Base-by-base conservation (phyloP, 2,888 invertebrate genomes). In the Tetropium fuscum region DNA sequence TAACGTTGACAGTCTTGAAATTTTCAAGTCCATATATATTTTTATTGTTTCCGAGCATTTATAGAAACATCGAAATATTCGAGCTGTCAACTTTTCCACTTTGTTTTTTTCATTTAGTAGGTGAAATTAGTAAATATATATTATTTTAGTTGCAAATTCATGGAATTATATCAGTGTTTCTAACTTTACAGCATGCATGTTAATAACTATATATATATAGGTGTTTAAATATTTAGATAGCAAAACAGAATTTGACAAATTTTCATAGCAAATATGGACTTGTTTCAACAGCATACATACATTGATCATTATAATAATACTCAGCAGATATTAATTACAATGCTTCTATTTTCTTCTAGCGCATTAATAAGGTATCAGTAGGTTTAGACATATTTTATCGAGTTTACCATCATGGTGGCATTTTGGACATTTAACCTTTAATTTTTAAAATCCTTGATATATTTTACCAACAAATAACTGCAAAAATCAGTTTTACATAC, bases 381-480 rank as follows among this genome's bases (percentile, higher is more conserved):
- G 76, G 41, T 61, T 63, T 76, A 77, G 75, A 60, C 70, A 72
- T 76, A 71, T 68, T 70, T 70, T 66, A 69, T 63, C 58, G 63
- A 65, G 64, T 63, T 70, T 66, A 74, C 69, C 69, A 68, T 69
- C 63, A 68, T 68, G 68, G 69, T 77, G 76, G 76, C 77, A 76
- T 77, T 77, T 77, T 75, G 71, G 74, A 75, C 74, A 56, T 62
- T n/a, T 57, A 51, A 51, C 53, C 32, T 32, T 57, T 45, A 38
- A 40, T 48, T 63, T 49, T 22, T 27, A 43, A 41, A 53, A 54
- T 59, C 47, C 19, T 38, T 43, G 48, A 11, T 32, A 47, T 32
- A 11, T 30, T 47, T 30, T 41, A 41, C 11, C 41, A 10, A 22
- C 22, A 38, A 16, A 18, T 10, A 6, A 22, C 18, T 22, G 34